Evolutionary conservation across 2,888 invertebrate genomes (phyloP), one percentile per base, ranked within the genome.

Genomic region (Pristionchus exspectatus): DNA sequence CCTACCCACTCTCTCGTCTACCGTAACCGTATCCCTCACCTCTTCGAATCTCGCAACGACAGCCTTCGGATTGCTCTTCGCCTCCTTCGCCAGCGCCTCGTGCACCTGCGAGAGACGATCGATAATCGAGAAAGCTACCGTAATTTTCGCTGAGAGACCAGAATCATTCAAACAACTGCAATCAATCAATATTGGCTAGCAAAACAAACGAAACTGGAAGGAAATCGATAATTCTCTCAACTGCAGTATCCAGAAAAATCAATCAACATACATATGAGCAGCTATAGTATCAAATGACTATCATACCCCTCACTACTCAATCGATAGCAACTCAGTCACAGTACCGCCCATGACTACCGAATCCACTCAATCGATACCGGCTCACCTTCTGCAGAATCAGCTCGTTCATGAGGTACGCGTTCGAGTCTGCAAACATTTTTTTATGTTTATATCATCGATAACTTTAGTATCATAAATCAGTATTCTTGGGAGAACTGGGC

Each of bases 401-500:
- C 24, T 92, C 92, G 50, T 92, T 91, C 90, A 92, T 93, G 33
- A 94, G 90, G 12, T 89, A 88, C 27, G 92, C 90, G 63, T 94
- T 94, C 77, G 93, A 91, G 33, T 94, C 94, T 93, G 89, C 59
- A 94, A 81, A 24, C 14, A 18, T 5, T n/a, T n/a, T n/a, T n/a
- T n/a, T n/a, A n/a, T n/a, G n/a, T n/a, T n/a, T n/a, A n/a, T n/a
- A n/a, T n/a, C n/a, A n/a, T n/a, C n/a, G n/a, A n/a, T n/a, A n/a
- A n/a, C n/a, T n/a, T n/a, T n/a, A n/a, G n/a, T n/a, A n/a, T n/a
- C n/a, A n/a, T n/a, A n/a, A n/a, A n/a, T n/a, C n/a, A n/a, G n/a
- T n/a, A n/a, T n/a, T n/a, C n/a, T n/a, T 18, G 66, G 7, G 59
- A 24, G n/a, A 69, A 69, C 14, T 30, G 18, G 2, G 33, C 3